These are phyloP conservation scores for Tauraco erythrolophus DNA, from an alignment of 2,113 vertebrate species.

Conservation along the genomic window DNA sequence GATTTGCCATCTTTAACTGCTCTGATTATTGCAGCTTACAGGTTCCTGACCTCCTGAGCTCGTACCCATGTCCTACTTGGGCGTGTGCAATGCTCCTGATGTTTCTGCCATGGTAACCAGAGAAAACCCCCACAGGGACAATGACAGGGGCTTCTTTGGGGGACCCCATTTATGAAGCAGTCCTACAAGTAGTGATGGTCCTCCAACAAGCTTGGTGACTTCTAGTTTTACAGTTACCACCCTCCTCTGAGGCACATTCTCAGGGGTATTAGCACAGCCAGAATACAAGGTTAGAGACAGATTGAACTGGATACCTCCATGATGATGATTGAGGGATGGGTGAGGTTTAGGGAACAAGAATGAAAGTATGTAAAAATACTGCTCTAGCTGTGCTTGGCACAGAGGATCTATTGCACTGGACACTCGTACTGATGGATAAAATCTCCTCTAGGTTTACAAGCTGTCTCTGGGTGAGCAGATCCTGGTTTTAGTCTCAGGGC, in stretches of 20 bases:
- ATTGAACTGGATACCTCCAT: neutral
- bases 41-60: neutral
- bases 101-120: neutral
- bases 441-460: neutral
- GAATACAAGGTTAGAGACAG: neutral
- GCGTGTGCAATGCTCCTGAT: neutral
- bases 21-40: neutral
- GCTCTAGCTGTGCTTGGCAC: neutral
- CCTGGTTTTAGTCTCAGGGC: neutral
- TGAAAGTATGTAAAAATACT: neutral
- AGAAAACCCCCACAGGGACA: accelerated
- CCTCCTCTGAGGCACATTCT: neutral
- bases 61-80: neutral
- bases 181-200: neutral
- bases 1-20: neutral
- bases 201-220: neutral
- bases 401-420: neutral
- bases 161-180: neutral
- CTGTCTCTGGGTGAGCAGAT: neutral
- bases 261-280: neutral
- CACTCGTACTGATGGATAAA: neutral
- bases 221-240: neutral
- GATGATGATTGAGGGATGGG: neutral
- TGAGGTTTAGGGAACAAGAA: neutral
- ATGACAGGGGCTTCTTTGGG: neutral